A percentile compares a stretch with the other conserved stretches of the same genome.
phyloP scores from a whole-genome alignment of 2,797 vertebrate species.

The Harpagifer antarcticus region DNA sequence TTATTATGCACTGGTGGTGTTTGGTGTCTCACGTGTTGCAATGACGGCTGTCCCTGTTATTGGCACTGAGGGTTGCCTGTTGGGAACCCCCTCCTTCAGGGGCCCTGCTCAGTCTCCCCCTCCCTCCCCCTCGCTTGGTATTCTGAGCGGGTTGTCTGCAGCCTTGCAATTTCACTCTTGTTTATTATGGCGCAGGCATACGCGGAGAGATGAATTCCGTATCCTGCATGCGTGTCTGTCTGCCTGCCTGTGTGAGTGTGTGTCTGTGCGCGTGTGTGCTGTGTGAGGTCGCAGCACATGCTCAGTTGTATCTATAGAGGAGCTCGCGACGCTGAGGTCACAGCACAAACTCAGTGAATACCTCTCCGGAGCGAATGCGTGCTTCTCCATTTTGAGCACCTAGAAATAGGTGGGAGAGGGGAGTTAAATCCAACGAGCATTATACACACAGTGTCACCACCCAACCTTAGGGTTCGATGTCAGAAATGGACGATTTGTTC shows the following conservation, averaged over 20 bases:
- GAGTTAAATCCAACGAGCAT: slow-evolving; percentile 74
- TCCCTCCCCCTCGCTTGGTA: slow-evolving; percentile 80
- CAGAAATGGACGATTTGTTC: slow-evolving; percentile 97
- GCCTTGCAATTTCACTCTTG: slow-evolving; percentile 83
- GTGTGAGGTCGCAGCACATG: slow-evolving; percentile 97
- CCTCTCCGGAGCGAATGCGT: slow-evolving; percentile 90
- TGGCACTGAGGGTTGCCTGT: slow-evolving; percentile 63
- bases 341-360: slow-evolving; percentile 94
- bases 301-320: slow-evolving; percentile 92
- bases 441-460: slow-evolving; percentile 75
- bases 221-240: slow-evolving; percentile 77
- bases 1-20: slow-evolving; percentile 8
- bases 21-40: slow-evolving; percentile 49
- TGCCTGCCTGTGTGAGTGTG: slow-evolving; percentile 76
- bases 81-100: slow-evolving; percentile 61
- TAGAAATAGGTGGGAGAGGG: slow-evolving; percentile 85
- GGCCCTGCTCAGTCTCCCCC: slow-evolving; percentile 73
- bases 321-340: slow-evolving; percentile 95
- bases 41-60: slow-evolving; percentile 64
- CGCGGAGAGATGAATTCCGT: slow-evolving; percentile 88
- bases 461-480: slow-evolving; percentile 85
- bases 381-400: slow-evolving; percentile 99
- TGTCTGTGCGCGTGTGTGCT: slow-evolving; percentile 73
- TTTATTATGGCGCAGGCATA: slow-evolving; percentile 91
- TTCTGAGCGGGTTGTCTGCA: slow-evolving; percentile 82